Conservation (phyloP, 2,113 vertebrate genomes). For the Lucifuga dentata region DNA sequence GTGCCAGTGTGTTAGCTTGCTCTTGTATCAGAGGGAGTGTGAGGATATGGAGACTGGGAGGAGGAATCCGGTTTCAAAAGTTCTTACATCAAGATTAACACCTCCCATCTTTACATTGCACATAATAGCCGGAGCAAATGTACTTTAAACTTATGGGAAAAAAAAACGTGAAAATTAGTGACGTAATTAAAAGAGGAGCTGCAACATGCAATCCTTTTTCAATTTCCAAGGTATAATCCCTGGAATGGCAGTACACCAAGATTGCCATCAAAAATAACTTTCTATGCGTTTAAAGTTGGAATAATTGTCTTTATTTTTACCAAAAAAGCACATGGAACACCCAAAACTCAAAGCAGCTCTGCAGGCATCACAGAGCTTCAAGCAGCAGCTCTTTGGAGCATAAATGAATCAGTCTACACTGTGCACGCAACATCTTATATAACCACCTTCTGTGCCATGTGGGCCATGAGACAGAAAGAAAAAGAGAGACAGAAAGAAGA, state of each 20-base stretch:
- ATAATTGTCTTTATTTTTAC: slow-evolving; percentile 3
- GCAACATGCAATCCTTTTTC: neutral
- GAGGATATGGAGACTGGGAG: slow-evolving; percentile 49
- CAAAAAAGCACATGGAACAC: slow-evolving; percentile 33
- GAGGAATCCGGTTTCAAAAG: slow-evolving; percentile 63
- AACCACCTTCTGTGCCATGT: slow-evolving; percentile 60
- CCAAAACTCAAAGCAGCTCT: slow-evolving; percentile 42
- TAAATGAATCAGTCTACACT: slow-evolving; percentile 30
- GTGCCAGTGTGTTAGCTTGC: neutral
- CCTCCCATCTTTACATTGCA: neutral
- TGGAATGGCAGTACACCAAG: neutral
- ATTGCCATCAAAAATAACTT: neutral
- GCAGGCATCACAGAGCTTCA: slow-evolving; percentile 18
- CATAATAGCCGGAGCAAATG: neutral
- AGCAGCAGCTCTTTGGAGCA: slow-evolving; percentile 37
- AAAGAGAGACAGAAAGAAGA: neutral
- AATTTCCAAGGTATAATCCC: neutral
- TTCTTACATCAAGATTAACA: slow-evolving; percentile 30
- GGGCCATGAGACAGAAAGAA: slow-evolving; percentile 14
- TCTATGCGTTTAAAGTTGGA: neutral
- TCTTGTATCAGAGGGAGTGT: neutral
- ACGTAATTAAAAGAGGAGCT: neutral
- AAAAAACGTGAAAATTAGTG: neutral
- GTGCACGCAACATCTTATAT: slow-evolving; percentile 67
- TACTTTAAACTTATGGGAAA: slow-evolving; percentile 5